These are phyloP conservation scores for Nebria ingens DNA, from an alignment of 1,140 invertebrate species.

Conservation along the genomic window DNA sequence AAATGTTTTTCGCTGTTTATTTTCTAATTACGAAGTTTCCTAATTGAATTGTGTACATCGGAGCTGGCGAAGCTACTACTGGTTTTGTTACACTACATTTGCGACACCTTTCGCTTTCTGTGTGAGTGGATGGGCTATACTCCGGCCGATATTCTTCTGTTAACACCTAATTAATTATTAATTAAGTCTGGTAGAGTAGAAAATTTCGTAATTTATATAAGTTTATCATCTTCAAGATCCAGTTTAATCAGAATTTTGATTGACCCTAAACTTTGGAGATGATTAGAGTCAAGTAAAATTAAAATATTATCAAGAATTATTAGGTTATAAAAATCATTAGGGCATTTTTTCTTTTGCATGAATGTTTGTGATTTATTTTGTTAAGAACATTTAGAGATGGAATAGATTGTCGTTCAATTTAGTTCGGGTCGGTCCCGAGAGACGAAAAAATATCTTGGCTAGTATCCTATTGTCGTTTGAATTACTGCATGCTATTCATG, in stretches of 20 bases:
- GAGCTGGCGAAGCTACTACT: not conserved
- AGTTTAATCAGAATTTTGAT: no score
- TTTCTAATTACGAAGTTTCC: not conserved
- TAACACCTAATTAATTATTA: conserved; percentile 4
- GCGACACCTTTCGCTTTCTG: not conserved
- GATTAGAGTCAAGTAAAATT: no score
- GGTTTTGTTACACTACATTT: not conserved
- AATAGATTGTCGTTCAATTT: no score
- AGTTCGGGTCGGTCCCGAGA: no score
- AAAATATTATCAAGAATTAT: no score
- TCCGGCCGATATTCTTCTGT: not conserved
- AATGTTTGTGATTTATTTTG: no score
- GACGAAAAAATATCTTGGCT: not conserved
- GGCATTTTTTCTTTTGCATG: no score
- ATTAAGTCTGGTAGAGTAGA: not conserved
- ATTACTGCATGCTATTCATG: not conserved
- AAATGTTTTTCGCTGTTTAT: not conserved
- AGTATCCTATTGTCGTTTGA: not conserved
- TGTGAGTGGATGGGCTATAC: not conserved
- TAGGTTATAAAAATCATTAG: no score
- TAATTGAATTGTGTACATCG: not conserved
- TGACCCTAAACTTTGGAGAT: no score
- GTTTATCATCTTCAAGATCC: not conserved
- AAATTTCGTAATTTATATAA: not conserved
- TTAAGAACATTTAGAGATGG: no score